Evolutionary conservation across 2,113 vertebrate genomes (phyloP).

Genomic region (Phodopus roborovskii): DNA sequence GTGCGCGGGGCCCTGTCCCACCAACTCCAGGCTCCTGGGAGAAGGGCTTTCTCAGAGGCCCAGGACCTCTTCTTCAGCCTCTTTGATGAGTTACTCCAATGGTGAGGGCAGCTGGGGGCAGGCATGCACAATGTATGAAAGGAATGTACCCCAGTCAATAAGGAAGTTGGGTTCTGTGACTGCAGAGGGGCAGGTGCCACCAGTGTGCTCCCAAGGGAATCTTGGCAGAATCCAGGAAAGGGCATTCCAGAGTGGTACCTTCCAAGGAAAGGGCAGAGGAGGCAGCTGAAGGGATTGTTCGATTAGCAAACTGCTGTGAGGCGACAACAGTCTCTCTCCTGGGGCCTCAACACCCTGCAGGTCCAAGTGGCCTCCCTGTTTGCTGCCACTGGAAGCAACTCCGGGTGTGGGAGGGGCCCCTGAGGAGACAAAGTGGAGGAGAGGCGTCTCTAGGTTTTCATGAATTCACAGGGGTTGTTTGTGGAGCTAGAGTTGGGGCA

Average conservation of each 20-base stretch:
- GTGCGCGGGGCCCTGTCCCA: too few species aligned
- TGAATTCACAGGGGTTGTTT: slow-evolving; percentile 4
- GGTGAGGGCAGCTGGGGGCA: too few species aligned
- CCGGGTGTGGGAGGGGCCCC: background rate
- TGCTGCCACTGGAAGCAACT: background rate
- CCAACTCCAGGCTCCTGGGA: background rate
- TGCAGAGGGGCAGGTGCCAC: background rate
- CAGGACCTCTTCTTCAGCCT: background rate
- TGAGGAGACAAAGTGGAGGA: background rate
- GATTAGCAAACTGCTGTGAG: background rate
- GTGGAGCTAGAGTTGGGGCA: background rate
- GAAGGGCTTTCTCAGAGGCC: background rate
- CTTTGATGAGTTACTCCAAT: background rate
- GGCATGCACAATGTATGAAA: too few species aligned
- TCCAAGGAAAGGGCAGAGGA: background rate
- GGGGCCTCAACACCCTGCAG: background rate
- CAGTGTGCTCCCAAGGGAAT: rapidly evolving
- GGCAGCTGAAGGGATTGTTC: background rate
- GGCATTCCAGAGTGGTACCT: background rate
- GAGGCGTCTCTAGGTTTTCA: background rate
- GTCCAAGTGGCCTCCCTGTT: background rate
- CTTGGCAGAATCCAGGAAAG: background rate
- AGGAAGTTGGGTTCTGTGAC: background rate
- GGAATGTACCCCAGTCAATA: background rate
- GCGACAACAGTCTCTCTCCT: too few species aligned